Conservation (phyloP, 92 coral and sea anemone species). For the Palythoa caribaeorum region DNA sequence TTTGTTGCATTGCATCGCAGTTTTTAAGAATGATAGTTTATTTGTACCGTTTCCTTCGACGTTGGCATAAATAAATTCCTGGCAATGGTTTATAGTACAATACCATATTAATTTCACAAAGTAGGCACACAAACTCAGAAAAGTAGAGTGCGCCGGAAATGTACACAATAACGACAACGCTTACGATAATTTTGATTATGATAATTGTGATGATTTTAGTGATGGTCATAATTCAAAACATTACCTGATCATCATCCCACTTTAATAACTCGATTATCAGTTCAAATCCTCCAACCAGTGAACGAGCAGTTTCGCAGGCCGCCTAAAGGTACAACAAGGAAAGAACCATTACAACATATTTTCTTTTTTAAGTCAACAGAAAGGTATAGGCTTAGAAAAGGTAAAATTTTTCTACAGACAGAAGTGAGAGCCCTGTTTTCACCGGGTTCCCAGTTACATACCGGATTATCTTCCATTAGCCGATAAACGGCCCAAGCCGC, state of each 20-base stretch:
- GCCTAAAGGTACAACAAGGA: conserved; percentile 49
- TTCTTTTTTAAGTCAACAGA: neutral
- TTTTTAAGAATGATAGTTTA: too few relatives aligned
- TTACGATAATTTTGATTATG: neutral
- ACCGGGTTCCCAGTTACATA: conserved; percentile 37
- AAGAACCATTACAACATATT: neutral
- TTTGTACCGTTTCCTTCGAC: too few relatives aligned
- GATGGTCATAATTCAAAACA: neutral
- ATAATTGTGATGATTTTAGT: neutral
- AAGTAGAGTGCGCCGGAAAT: neutral
- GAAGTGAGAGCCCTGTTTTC: neutral
- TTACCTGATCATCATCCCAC: conserved; percentile 79
- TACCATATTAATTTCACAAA: too few relatives aligned
- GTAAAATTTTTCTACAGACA: neutral
- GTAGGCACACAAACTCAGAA: too few relatives aligned
- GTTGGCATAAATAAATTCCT: too few relatives aligned
- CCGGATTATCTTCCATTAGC: conserved; percentile 88
- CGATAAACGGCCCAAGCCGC: conserved; percentile 93
- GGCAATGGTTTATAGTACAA: neutral
- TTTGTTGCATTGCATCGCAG: too few relatives aligned
- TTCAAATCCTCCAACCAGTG: conserved; percentile 96
- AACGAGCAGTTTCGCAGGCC: conserved; percentile 91
- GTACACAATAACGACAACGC: neutral
- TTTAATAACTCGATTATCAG: conserved; percentile 79
- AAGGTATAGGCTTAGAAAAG: too few relatives aligned